Conservation (phyloP, 2,113 vertebrate species). For the Chroicocephalus ridibundus region DNA sequence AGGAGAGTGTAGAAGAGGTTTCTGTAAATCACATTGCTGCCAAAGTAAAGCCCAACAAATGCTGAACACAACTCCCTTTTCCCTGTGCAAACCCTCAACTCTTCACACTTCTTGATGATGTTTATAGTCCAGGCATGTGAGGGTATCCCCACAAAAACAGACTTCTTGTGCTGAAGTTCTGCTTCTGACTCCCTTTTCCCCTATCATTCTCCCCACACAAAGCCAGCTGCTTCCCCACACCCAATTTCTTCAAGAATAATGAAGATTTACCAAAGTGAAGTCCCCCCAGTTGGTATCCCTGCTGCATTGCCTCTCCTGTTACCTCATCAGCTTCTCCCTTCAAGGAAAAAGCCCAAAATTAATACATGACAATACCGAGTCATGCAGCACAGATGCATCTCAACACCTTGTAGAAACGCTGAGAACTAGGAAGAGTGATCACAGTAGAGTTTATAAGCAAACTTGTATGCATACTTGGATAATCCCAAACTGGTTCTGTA, state of each 20-base stretch:
- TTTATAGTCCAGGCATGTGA: background rate
- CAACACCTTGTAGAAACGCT: background rate
- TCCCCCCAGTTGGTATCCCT: background rate
- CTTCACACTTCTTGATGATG: background rate
- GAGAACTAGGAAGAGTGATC: background rate
- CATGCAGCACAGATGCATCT: background rate
- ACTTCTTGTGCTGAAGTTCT: background rate
- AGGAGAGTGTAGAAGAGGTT: background rate
- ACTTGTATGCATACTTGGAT: background rate
- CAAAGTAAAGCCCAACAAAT: background rate
- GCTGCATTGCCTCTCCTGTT: background rate
- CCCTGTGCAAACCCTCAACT: background rate
- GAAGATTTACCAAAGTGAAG: background rate
- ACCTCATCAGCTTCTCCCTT: background rate
- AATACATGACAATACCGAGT: background rate
- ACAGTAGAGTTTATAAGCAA: background rate
- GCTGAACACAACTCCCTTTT: background rate
- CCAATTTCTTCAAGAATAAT: background rate
- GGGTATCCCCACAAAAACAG: background rate
- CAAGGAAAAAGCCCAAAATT: background rate
- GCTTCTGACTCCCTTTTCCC: background rate
- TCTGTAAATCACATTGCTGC: background rate
- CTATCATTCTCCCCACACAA: background rate
- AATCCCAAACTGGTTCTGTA: background rate
- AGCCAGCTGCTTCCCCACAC: background rate